Conservation (phyloP, 1,140 invertebrate species). For the Drosophila kurseongensis region DNA sequence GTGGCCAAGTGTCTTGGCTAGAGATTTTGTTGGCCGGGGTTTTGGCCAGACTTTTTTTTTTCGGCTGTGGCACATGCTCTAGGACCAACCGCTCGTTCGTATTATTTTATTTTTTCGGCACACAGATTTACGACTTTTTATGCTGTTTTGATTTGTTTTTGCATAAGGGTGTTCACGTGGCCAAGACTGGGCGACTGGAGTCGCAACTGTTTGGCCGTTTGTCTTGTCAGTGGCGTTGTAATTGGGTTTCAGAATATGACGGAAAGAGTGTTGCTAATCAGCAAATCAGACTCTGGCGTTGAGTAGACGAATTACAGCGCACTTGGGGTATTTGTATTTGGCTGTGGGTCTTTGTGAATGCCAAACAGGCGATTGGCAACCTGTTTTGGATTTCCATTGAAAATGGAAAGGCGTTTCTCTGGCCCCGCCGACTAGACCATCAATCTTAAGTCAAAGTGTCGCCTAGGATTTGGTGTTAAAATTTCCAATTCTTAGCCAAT, state of each 20-base stretch:
- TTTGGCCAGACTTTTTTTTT: conserved; percentile 17
- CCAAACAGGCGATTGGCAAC: conserved; percentile 31
- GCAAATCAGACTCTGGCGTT: conserved; percentile 78
- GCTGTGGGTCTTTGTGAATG: conserved; percentile 15
- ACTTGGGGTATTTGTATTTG: conserved; percentile 26
- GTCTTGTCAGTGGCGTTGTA: conserved; percentile 72
- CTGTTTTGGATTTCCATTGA: conserved; percentile 27
- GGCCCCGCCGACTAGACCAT: conserved; percentile 14
- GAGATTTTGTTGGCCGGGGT: conserved; percentile 39
- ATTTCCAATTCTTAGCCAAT: conserved; percentile 1
- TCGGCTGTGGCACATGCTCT: conserved; percentile 72
- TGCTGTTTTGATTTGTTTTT: conserved; percentile 83
- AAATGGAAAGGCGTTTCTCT: conserved; percentile 44
- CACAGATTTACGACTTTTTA: conserved; percentile 79
- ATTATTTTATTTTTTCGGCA: conserved; percentile 57
- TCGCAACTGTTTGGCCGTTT: conserved; percentile 76
- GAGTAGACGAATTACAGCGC: conserved; percentile 78
- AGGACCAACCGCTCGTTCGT: conserved; percentile 28
- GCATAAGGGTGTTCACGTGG: conserved; percentile 82
- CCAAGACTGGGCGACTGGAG: conserved; percentile 19
- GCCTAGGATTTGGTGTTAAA: conserved; percentile 11
- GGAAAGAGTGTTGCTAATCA: conserved; percentile 81
- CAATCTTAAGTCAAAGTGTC: conserved; percentile 39
- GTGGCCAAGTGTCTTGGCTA: conserved; percentile 76
- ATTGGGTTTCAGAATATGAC: conserved; percentile 82